phyloP scores from a whole-genome alignment of 2,113 vertebrate species.

The Micromys minutus region DNA sequence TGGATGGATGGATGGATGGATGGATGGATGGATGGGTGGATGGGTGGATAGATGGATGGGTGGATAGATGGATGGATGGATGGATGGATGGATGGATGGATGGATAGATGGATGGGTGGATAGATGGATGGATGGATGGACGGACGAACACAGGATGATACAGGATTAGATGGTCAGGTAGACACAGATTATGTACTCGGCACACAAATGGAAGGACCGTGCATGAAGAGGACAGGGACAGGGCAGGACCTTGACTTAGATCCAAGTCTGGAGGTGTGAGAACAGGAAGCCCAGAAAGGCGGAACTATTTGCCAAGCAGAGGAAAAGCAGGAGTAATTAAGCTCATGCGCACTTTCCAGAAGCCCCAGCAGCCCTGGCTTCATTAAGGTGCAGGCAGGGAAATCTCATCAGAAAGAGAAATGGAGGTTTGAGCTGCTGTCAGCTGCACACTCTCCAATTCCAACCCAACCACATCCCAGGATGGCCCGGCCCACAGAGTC shows the following conservation, averaged over 20 bases:
- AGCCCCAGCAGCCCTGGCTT: constrained; percentile 65
- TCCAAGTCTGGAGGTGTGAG: not conserved
- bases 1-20: no score
- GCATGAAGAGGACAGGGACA: not conserved
- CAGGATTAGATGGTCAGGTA: not conserved
- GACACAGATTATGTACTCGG: not conserved
- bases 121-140: no score
- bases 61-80: no score
- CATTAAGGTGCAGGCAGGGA: constrained; percentile 72
- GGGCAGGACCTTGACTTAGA: not conserved
- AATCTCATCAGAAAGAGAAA: constrained; percentile 69
- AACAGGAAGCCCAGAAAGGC: not conserved
- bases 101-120: not conserved
- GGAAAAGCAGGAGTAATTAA: constrained; percentile 68
- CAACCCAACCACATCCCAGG: not conserved
- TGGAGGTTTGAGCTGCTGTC: constrained; percentile 34
- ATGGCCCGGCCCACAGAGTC: not conserved
- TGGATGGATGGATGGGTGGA: fast-evolving
- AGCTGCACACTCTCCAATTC: not conserved
- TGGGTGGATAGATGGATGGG: not conserved
- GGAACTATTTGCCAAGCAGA: not conserved
- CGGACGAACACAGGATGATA: no score
- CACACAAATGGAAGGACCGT: not conserved
- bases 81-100: not conserved
- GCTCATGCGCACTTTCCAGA: not conserved